Percentiles rank a stretch among this genome's conserved stretches.
Conservation (phyloP, 2,113 vertebrate genomes). For the Xerus inauris region DNA sequence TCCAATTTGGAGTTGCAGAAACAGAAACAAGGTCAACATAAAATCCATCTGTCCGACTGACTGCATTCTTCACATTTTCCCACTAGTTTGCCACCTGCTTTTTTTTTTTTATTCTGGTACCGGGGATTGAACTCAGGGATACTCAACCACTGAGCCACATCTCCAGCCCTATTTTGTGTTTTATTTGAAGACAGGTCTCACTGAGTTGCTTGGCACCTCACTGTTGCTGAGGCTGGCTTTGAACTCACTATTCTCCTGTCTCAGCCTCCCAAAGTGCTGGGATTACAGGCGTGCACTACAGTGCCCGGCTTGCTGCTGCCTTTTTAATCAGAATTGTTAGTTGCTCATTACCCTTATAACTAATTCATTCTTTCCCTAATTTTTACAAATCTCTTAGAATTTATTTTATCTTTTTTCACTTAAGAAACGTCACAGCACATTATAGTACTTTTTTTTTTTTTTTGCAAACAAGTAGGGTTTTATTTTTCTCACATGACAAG, state of each 20-base stretch:
- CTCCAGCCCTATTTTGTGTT: no score
- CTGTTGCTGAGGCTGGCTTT: no score
- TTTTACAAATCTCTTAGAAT: slow-evolving; percentile 11
- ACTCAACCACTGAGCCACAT: no score
- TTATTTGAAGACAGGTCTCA: no score
- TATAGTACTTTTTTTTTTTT: neutral
- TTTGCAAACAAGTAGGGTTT: neutral
- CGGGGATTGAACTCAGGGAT: no score
- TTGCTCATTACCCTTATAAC: neutral
- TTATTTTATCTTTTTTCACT: neutral
- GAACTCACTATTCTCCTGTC: no score
- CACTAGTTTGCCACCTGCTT: neutral
- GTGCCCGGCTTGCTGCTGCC: no score
- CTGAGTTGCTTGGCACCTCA: no score
- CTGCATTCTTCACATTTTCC: neutral
- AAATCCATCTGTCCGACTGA: neutral
- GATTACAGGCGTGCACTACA: no score
- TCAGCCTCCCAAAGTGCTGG: no score
- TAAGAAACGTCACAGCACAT: neutral
- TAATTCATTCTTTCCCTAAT: neutral
- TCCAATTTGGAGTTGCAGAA: slow-evolving; percentile 27
- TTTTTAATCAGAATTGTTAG: neutral
- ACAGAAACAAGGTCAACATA: neutral
- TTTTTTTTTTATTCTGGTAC: no score
- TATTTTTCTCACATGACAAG: slow-evolving; percentile 3